Base-by-base conservation (phyloP, 2,797 vertebrate species). In the Sebastes iracundus region DNA sequence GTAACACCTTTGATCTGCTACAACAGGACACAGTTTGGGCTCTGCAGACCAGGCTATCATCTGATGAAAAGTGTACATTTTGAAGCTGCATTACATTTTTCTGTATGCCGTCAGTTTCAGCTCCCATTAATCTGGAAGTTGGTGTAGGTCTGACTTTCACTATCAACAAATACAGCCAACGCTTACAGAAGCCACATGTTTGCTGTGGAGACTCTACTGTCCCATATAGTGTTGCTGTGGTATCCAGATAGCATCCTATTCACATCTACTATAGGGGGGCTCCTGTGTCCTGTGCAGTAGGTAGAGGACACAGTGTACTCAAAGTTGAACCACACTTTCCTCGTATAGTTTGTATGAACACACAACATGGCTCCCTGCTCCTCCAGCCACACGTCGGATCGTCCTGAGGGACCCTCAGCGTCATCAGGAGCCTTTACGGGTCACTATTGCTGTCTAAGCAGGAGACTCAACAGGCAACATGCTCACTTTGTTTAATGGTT, bases 241-340 rank as follows among this genome's bases (percentile, higher is more conserved):
- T 71, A 2, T 59, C 22, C 3, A 8, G n/a, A 23, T 5, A 35
- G 25, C 12, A 46, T 4, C 20, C 42, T 20, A 10, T 18, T 27
- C 23, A 18, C 3, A 4, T 20, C 2, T 3, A 2, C 38, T 20
- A 3, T 1, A 3, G 4, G 10, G 35, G 23, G 2, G 3, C 7
- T 8, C 6, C 18, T 3, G 4, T 33, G 55, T 32, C 20, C 14
- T 7, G 28, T 42, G 56, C 30, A 0, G 77, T 1, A 16, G 5
- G 5, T 38, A 25, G 22, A 78, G 87, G 52, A 83, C 85, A 80
- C 0, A 3, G 67, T 83, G 86, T 88, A 28, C 84, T 66, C 52
- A 11, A 27, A 61, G 18, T n/a, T 35, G 6, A 3, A 18, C 22
- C 46, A 68, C 13, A 35, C 35, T 7, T 38, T 14, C 38, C 8